Evolutionary conservation across 53 echinoderm and acorn worm species (phyloP).

Genomic region (Arbacia lixula): DNA sequence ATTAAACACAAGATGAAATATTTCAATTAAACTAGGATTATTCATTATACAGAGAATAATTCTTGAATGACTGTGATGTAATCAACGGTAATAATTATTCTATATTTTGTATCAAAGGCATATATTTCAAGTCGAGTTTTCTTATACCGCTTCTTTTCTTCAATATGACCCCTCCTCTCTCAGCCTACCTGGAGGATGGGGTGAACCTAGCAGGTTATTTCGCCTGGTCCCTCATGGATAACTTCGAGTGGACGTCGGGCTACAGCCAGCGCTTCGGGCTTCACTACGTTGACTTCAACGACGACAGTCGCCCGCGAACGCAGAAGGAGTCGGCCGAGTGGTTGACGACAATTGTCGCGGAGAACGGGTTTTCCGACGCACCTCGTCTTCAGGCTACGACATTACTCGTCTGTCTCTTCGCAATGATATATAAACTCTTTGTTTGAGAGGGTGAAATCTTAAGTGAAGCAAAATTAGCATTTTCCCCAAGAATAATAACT

Average conservation of each 20-base stretch:
- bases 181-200: slow-evolving; percentile 69
- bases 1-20: too few species aligned
- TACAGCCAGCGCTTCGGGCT: slow-evolving; percentile 92
- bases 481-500: too few species aligned
- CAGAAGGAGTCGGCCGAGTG: slow-evolving; percentile 73
- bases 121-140: too few species aligned
- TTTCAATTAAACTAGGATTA: too few species aligned
- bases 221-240: slow-evolving; percentile 97
- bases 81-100: too few species aligned
- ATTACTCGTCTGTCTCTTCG: slow-evolving; percentile 1
- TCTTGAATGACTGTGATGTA: too few species aligned
- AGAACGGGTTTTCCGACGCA: slow-evolving; percentile 74
- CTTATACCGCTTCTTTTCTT: too few species aligned
- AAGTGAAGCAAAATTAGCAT: too few species aligned
- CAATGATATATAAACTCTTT: slow-evolving; percentile 32
- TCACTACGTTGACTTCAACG: slow-evolving; percentile 87
- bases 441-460: too few species aligned
- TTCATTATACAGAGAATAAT: too few species aligned
- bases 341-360: slow-evolving; percentile 68
- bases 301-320: slow-evolving; percentile 66
- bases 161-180: too few species aligned
- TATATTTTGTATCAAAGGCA: too few species aligned
- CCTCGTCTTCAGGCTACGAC: slow-evolving; percentile 1
- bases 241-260: slow-evolving; percentile 95
- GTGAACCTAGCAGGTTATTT: slow-evolving; percentile 81